Conservation (phyloP, 2,113 vertebrate genomes). For the Capreolus pygargus region DNA sequence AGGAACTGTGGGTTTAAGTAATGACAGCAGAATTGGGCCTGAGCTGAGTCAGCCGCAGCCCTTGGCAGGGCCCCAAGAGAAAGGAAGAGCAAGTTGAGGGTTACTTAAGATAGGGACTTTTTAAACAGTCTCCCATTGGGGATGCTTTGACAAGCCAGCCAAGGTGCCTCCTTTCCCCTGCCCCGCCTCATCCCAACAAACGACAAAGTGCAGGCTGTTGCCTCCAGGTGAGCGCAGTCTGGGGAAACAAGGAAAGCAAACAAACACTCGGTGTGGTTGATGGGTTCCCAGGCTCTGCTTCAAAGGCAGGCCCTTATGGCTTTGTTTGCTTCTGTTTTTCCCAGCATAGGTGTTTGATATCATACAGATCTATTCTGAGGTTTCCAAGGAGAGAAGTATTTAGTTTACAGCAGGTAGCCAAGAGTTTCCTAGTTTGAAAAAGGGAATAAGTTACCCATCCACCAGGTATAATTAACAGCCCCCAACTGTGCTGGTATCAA, state of each 20-base stretch:
- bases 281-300: conserved; percentile 71
- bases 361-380: conserved; percentile 55
- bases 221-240: conserved; percentile 51
- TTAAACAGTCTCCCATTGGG: not conserved
- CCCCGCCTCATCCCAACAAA: conserved; percentile 43
- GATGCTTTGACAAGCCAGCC: conserved; percentile 51
- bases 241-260: conserved; percentile 73
- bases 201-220: conserved; percentile 60
- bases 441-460: conserved; percentile 51
- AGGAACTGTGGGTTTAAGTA: conserved; percentile 26
- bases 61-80: conserved; percentile 31
- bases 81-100: conserved; percentile 5
- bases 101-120: conserved; percentile 55
- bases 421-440: conserved; percentile 41
- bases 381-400: conserved; percentile 61
- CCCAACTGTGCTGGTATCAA: conserved; percentile 23
- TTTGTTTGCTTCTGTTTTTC: conserved; percentile 71
- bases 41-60: not conserved
- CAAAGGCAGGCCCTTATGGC: conserved; percentile 70
- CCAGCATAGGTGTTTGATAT: conserved; percentile 63
- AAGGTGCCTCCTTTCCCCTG: conserved; percentile 21
- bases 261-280: conserved; percentile 65
- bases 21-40: not conserved
- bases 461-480: conserved; percentile 24
- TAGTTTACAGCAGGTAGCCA: conserved; percentile 41